Evolutionary conservation across 30 jellyfish, hydroid and myxozoan species (phyloP), one percentile per base, ranked within the genome.

Genomic region (Nemopilema nomurai): DNA sequence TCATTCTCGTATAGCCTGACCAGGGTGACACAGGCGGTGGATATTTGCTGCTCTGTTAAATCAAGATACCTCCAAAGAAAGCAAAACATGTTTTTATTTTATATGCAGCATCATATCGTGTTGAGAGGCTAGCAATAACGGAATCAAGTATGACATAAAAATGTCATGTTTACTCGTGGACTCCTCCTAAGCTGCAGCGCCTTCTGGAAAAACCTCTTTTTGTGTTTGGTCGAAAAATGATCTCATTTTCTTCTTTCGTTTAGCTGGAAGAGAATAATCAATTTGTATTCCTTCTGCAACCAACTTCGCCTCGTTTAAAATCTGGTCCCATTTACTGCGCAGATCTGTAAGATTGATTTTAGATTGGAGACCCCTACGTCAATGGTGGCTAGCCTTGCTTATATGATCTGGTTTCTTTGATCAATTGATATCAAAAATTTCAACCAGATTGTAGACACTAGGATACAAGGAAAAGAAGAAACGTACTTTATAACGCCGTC

Each of bases 121-220:
- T 57, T 76, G 86, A 7, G 30, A 75, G 79, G 41, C 33, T 32
- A 16, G 80, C 17, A 25, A 76, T 28, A 28, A 27, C 80, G 21
- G 63, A 28, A 77, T 77, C 80, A 41, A 77, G 25, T 0, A 28
- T 64, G 16, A 33, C 18, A 24, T 63, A 8, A 63, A 3, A 63
- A 3, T n/a, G 18, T 63, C 72, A 63, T n/a, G 72, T n/a, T 63
- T 86, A 96, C 90, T 85, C 91, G 97, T 28, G 76, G 31, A 28
- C 51, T 6, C 79, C 24, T 68, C 79, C 6, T 68, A 50, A 28
- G 51, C 51, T 68, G 4, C 80, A 69, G 1, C 80, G n/a, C 62
- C 80, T 0, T 72, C 9, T 72, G 76, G 83, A 72, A 32, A 32
- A 32, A 31, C 76, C 85, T 75, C 85, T 50, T 33, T 76, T 75